Evolutionary conservation across 1,140 invertebrate genomes (phyloP), one percentile per base, ranked within the genome.

Genomic region (Caenorhabditis briggsae): DNA sequence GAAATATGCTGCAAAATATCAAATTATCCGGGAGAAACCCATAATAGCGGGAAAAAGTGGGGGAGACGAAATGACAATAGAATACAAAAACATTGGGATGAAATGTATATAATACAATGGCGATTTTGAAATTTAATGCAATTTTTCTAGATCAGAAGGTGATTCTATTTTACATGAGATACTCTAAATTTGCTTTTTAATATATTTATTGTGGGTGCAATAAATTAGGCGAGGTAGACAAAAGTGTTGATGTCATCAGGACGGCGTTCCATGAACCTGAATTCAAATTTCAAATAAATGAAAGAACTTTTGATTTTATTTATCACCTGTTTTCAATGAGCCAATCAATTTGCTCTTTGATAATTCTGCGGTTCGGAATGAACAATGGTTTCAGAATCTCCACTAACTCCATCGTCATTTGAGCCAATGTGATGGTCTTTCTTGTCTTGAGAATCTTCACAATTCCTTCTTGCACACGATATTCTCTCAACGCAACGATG

Each of bases 351-450:
- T 98, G 97, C 94, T 99, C 97, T 94, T 99, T 99, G 89, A 99
- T 98, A 95, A 99, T 96, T 93, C 98, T 98, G 93, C 98, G 98
- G 87, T 96, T 97, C 48, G 97, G 97, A 90, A 98, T 93, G 94
- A 99, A 99, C 96, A 98, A 97, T 93, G 98, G 98, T 93, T 98
- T 98, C 82, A 99, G 93, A 93, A 99, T 98, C 93, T 99, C 97
- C 8, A 99, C 96, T 56, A 99, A 94, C 94, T 99, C 97, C 61
- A 96, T 96, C 89, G 98, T 97, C 70, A 99, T 93, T 88, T 97
- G 96, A 59, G 96, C 96, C 93, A 98, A 98, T 20, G 95, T 96
- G 78, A 98, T 96, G 59, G 95, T 95, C 93, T 98, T 98, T 83
- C 97, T 94, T 96, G 97, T 98, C 93, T 99, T 99, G 92, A 99